Percentiles rank a stretch among this genome's conserved stretches.
Conservation (phyloP, 2,113 vertebrate species). For the Murina feae region DNA sequence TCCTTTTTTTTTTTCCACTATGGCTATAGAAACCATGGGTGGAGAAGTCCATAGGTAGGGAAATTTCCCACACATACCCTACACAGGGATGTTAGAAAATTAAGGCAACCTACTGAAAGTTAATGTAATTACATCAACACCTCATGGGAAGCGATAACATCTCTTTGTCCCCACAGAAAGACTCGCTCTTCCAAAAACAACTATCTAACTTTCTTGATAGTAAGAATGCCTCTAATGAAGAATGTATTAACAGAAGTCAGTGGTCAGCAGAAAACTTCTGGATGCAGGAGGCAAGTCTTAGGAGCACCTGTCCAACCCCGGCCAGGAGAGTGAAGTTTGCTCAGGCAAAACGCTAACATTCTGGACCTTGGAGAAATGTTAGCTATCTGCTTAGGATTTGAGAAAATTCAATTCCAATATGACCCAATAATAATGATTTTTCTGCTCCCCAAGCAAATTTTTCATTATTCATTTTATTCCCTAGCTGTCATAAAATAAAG, state of each 20-base stretch:
- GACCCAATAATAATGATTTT: neutral
- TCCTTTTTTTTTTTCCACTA: neutral
- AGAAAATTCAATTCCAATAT: conserved; percentile 18
- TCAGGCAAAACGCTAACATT: neutral
- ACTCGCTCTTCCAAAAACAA: neutral
- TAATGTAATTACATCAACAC: neutral
- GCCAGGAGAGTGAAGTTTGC: neutral
- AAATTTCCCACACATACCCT: neutral
- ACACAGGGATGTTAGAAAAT: neutral
- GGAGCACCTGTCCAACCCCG: neutral
- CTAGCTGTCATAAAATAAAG: neutral
- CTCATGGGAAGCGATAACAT: neutral
- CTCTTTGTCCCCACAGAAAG: neutral
- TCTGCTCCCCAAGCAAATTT: neutral
- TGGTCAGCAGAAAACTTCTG: neutral
- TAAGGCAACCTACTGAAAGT: neutral
- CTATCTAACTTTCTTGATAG: neutral
- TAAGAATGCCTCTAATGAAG: neutral
- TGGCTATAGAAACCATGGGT: neutral
- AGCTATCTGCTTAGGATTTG: neutral
- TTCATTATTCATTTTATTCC: conserved; percentile 4
- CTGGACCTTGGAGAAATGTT: neutral
- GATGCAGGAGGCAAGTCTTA: neutral
- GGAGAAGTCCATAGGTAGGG: neutral
- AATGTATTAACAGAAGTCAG: neutral